Base-by-base conservation (phyloP, 2,797 vertebrate genomes). In the Prunella strophiata region DNA sequence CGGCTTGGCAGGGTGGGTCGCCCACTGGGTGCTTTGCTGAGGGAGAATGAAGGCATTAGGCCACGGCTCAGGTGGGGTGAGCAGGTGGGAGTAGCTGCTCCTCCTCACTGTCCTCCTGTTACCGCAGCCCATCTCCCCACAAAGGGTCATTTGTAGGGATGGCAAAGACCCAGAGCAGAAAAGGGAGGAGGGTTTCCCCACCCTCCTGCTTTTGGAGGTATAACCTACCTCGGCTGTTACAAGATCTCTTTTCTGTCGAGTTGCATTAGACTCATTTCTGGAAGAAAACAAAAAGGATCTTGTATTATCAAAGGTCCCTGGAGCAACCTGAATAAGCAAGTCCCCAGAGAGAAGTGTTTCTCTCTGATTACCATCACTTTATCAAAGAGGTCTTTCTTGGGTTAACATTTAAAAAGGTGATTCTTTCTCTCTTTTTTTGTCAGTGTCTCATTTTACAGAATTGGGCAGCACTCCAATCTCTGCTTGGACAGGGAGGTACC, bases 221-320 rank as follows among this genome's bases (percentile, higher is more conserved):
- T 98, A 99, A 98, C 99, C 98, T 98, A 99, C 99, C 99, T 99
- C 98, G 36, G 98, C 98, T 98, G 99, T 98, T 97, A 99, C 98
- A 98, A 99, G 99, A 99, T 99, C 98, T 98, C 99, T 99, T 99
- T 99, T 99, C 98, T 98, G 99, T 97, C 95, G 98, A 98, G 99
- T 98, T 98, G 98, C 98, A 99, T 99, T 99, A 99, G 99, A 98
- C 95, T 98, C 98, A 94, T 98, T 99, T 98, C 98, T 99, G 97
- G 96, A 98, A 98, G 97, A 96, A 98, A 98, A 98, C 97, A 98
- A 98, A 98, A 98, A 98, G 97, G 97, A 98, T 98, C 95, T 98
- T 98, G 98, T 98, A 97, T 98, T 98, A 98, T 97, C 97, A 98
- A 97, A 98, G 94, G 97, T 96, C 96, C 68, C 92, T 79, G 76